Percentiles rank a stretch among this genome's conserved stretches.
These are phyloP conservation scores for Zaprionus africanus DNA, from an alignment of 1,140 invertebrate genomes.

Conservation along the genomic window DNA sequence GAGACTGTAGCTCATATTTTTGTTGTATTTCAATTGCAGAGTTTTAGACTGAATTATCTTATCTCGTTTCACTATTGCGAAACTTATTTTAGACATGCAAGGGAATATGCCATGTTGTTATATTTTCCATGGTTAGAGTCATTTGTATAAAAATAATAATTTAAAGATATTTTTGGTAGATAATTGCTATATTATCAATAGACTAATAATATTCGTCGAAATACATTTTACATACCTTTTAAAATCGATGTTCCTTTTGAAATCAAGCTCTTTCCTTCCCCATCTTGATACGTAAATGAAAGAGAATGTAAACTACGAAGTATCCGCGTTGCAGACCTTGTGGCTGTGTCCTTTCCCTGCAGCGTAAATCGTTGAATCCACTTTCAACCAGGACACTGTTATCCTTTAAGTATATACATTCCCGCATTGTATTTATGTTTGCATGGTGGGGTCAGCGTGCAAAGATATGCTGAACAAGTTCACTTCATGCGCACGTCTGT, in stretches of 20 bases:
- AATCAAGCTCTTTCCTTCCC: neutral
- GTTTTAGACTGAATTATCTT: no score
- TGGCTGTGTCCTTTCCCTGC: neutral
- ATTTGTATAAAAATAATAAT: no score
- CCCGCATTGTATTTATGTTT: slow-evolving; percentile 6
- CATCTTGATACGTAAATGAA: neutral
- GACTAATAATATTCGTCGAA: neutral
- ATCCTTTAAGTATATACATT: slow-evolving; percentile 19
- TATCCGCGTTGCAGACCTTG: neutral
- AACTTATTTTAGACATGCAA: no score
- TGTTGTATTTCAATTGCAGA: no score
- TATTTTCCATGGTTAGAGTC: no score
- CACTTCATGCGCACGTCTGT: slow-evolving; percentile 58
- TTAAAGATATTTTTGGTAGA: no score
- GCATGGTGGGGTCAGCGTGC: slow-evolving; percentile 53
- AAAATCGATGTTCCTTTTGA: neutral
- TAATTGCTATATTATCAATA: neutral
- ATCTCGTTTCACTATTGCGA: no score
- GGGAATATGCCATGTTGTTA: no score
- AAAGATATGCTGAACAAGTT: slow-evolving; percentile 75
- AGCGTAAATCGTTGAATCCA: slow-evolving; percentile 5
- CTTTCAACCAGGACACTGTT: slow-evolving; percentile 5
- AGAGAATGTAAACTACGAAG: neutral
- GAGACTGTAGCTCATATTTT: no score
- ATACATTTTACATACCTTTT: neutral